Evolutionary conservation across 2,888 invertebrate genomes (phyloP), one percentile per base, ranked within the genome.

Genomic region (Geophilus truncorum): DNA sequence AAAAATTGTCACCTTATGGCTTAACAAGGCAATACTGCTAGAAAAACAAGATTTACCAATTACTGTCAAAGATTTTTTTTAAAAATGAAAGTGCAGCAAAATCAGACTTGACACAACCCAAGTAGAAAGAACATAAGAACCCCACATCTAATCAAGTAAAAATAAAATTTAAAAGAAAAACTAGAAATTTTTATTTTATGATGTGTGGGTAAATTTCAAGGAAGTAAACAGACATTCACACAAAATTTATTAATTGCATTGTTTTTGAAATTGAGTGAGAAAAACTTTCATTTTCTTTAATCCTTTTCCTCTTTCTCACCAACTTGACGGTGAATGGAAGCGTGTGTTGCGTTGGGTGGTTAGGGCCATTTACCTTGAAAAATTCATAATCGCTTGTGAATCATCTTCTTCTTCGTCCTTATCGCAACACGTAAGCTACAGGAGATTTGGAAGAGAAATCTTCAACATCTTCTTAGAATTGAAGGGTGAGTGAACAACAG

Each of bases 291-390:
- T 15, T 45, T 45, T 9, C 5, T 9, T n/a, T 9, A 7, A 7
- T 4, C 18, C 5, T 45, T 45, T 4, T 1, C 62, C 25, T 62
- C 2, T 62, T 62, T 62, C 28, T 12, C 62, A 18, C 18, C 57
- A 9, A 21, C 57, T 57, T 62, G 23, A 25, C 6, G 25, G 15
- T 62, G 10, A 62, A 25, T 28, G 62, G 62, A 62, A 62, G 2
- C 6, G 62, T 57, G n/a, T 40, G 2, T 15, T 34, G 34, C 34
- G n/a, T 6, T 15, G 51, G 4, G 15, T 51, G 51, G 18, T 57
- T 57, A 23, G 62, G 62, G 62, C 7, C 62, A 62, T 62, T 62
- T 62, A 62, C 62, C 62, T 62, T 62, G 62, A 62, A 62, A 62
- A 25, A 62, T 62, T 62, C 57, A 62, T 62, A 62, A 62, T 62